Evolutionary conservation across 92 coral and sea anemone species (phyloP).

Genomic region (Anthopleura xanthogrammica): DNA sequence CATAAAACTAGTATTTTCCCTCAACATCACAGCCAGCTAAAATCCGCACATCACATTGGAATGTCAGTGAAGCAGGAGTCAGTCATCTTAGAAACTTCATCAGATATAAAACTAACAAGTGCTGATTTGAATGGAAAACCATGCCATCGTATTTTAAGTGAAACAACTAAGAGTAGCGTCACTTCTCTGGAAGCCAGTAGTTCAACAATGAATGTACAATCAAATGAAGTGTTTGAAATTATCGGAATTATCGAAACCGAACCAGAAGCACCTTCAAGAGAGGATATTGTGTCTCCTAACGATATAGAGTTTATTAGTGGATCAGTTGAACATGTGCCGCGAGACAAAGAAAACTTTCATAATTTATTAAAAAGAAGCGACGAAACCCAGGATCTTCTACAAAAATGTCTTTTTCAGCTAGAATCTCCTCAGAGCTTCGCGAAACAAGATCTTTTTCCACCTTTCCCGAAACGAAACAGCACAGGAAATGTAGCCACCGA

Average conservation of each 20-base stretch:
- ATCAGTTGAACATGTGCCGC: not conserved
- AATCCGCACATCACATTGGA: not conserved
- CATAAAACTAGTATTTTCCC: conserved; percentile 47
- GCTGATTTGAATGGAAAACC: not conserved
- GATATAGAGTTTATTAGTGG: not conserved
- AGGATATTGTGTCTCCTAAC: not conserved
- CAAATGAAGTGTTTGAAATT: not conserved
- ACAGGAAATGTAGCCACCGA: conserved; percentile 18
- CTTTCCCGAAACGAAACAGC: conserved; percentile 45
- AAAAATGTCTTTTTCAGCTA: conserved; percentile 52
- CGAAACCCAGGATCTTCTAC: conserved; percentile 39
- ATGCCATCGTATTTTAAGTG: not conserved
- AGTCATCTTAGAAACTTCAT: not conserved
- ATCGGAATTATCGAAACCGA: not conserved
- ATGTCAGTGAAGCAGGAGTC: not conserved
- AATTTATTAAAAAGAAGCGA: conserved; percentile 11
- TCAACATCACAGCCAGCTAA: conserved; percentile 5
- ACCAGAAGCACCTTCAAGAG: not conserved
- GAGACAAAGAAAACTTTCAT: not conserved
- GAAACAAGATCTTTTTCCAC: conserved; percentile 43
- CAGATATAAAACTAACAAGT: not conserved
- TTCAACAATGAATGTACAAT: not conserved
- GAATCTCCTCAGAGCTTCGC: conserved; percentile 55
- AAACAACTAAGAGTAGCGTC: not conserved
- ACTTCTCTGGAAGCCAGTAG: not conserved